Conservation (phyloP, 2,113 vertebrate species). For the Chelonoidis abingdonii region DNA sequence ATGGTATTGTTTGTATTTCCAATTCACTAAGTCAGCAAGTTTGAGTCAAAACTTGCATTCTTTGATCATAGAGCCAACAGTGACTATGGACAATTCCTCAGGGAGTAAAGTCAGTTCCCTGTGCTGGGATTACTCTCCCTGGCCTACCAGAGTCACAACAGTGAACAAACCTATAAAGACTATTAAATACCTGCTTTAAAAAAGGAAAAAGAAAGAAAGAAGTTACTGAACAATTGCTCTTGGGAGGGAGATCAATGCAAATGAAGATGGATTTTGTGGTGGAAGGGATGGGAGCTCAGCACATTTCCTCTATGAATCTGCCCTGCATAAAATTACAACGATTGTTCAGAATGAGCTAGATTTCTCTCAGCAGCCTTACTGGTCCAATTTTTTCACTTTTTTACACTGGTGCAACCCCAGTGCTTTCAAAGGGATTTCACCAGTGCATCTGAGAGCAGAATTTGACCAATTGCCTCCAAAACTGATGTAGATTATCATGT, state of each 20-base stretch:
- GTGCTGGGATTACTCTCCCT: neutral
- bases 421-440: neutral
- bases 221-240: neutral
- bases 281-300: neutral
- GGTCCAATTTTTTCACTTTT: neutral
- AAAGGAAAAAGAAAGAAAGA: neutral
- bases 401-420: neutral
- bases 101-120: neutral
- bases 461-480: neutral
- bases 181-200: neutral
- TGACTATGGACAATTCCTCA: neutral
- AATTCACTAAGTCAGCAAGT: neutral
- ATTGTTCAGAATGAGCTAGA: neutral
- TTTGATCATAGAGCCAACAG: neutral
- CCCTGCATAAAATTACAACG: neutral
- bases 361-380: neutral
- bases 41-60: neutral
- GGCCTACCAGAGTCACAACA: neutral
- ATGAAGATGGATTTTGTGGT: neutral
- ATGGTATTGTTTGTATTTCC: neutral
- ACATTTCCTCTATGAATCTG: neutral
- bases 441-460: neutral
- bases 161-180: neutral
- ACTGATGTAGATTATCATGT: neutral
- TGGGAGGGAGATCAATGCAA: neutral